Evolutionary conservation across 2,797 vertebrate species (phyloP), one percentile per base, ranked within the genome.

Genomic region (Euphonia xanthogaster): DNA sequence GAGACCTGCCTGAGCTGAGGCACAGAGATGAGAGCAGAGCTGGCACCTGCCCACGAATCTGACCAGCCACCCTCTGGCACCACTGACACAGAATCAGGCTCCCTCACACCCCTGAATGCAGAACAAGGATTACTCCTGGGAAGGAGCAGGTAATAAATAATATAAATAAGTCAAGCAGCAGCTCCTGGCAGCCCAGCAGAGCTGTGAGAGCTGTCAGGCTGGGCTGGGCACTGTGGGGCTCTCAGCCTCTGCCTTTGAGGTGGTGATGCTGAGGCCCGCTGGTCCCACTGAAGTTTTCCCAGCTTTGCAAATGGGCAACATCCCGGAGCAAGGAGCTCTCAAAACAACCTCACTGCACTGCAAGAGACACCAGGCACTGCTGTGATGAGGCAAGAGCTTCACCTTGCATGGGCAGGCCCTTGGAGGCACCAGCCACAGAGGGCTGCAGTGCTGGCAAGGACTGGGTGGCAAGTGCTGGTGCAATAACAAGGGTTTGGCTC

Each of bases 181-280:
- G 25, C 24, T 68, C 4, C n/a, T 37, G 40, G 65, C 37, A 85
- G 58, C 33, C 27, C 83, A 51, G 92, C 62, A 79, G 61, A 23
- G 40, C 53, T 55, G 7, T 17, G 37, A 31, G 60, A 76, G 40
- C 60, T 70, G 72, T 57, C 62, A 25, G 2, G 6, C 53, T 31
- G 33, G 2, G 85, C 53, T 74, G 78, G 78, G 73, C 76, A 65
- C 53, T 9, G 63, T 55, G 24, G 67, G 8, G 57, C 47, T 72
- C 17, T 39, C 77, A 70, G 60, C 3, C 25, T 51, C 60, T 20
- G 70, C 22, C 4, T 57, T 18, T n/a, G 62, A 2, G 1, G 33
- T 12, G 19, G 13, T 1, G 1, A 53, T 27, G 68, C 65, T 0
- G 1, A 44, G 58, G 24, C 2, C 1, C 1, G 0, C 58, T 50